A percentile compares a stretch with the other conserved stretches of the same genome.
phyloP scores from a whole-genome alignment of 2,113 vertebrate genomes.

The Oriolus oriolus region DNA sequence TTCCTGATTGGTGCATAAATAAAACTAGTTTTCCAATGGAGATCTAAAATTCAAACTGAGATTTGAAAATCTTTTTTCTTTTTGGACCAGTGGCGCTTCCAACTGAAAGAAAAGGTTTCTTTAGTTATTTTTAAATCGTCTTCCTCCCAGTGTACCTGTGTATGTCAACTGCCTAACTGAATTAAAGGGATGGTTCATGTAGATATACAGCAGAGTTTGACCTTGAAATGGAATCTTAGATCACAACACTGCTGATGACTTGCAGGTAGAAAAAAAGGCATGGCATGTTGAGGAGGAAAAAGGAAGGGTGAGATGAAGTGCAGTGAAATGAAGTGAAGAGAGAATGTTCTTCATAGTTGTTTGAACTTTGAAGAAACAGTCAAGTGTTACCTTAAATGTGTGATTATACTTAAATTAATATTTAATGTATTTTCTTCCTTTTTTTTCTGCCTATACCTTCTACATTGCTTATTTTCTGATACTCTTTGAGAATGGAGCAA shows the following conservation, averaged over 20 bases:
- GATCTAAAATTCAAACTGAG: background rate
- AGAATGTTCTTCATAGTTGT: background rate
- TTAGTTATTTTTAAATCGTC: background rate
- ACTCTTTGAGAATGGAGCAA: background rate
- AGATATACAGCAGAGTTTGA: background rate
- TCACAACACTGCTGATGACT: background rate
- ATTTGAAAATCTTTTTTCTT: background rate
- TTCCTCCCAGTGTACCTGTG: background rate
- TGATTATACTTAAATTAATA: background rate
- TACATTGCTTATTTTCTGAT: background rate
- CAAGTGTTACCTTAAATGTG: background rate
- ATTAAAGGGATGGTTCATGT: background rate
- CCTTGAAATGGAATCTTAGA: background rate
- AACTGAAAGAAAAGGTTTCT: background rate
- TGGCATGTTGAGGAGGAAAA: background rate
- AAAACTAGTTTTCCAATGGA: background rate
- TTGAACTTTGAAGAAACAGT: background rate
- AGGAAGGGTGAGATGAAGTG: background rate
- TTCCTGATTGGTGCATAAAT: background rate
- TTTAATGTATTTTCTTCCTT: background rate
- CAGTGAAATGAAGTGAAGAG: background rate
- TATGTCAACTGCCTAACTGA: background rate
- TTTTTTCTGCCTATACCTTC: background rate
- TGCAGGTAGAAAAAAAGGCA: background rate
- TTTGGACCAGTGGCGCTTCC: background rate